A percentile compares a stretch with the other conserved stretches of the same genome.
Conservation (phyloP, 2,113 vertebrate species). For the Poeciliopsis retropinna region DNA sequence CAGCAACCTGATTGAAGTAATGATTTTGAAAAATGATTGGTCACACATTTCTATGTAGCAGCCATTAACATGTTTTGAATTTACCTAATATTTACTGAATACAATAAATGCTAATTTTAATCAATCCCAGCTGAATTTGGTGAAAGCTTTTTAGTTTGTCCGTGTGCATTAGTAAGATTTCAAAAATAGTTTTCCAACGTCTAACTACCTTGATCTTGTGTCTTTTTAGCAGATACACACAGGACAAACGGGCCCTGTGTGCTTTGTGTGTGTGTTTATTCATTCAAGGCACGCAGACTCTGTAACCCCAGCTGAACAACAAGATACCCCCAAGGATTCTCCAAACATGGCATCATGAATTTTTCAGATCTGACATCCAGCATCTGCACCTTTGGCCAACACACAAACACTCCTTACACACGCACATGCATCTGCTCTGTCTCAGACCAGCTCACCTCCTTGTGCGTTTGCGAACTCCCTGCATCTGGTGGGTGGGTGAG, state of each 20-base stretch:
- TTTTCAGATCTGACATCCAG: conserved; percentile 77
- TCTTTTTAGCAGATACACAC: conserved; percentile 6
- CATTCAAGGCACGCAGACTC: conserved; percentile 44
- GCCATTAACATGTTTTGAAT: neutral
- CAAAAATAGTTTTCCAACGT: conserved; percentile 12
- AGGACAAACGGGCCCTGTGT: conserved; percentile 1
- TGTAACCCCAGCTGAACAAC: conserved; percentile 73
- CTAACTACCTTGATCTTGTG: conserved; percentile 34
- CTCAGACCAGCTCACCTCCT: conserved; percentile 55
- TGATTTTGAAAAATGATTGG: neutral
- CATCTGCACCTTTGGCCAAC: conserved; percentile 70
- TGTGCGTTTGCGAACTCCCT: conserved; percentile 42
- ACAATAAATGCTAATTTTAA: neutral
- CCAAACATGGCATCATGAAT: conserved; percentile 79
- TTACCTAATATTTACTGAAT: neutral
- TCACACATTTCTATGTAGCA: neutral
- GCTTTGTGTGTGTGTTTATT: conserved; percentile 10
- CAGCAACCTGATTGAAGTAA: neutral
- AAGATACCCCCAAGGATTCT: conserved; percentile 74
- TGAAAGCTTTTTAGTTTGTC: neutral
- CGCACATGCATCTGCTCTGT: conserved; percentile 54
- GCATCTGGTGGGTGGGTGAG: conserved; percentile 45
- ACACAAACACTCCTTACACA: conserved; percentile 51
- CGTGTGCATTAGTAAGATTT: neutral
- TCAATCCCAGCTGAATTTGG: neutral